phyloP scores from a whole-genome alignment of 2,888 invertebrate species.

The Eilema sororculum region DNA sequence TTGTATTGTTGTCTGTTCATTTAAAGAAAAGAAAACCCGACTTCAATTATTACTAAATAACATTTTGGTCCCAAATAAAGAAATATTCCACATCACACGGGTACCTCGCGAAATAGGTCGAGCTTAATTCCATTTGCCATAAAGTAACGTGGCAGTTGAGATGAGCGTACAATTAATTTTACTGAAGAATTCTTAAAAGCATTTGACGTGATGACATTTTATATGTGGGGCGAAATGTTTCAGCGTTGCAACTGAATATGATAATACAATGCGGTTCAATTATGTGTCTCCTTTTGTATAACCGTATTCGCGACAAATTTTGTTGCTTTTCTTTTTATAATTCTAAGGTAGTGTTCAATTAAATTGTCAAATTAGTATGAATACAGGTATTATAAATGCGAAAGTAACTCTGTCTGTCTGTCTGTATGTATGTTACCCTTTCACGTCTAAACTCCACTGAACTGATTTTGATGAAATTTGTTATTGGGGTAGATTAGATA shows the following conservation, averaged over 20 bases:
- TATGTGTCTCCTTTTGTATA: neutral
- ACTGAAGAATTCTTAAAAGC: conserved; percentile 7
- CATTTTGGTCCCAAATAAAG: neutral
- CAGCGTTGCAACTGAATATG: conserved; percentile 3
- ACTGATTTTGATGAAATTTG: no score
- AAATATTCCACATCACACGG: neutral
- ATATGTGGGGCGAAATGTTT: neutral
- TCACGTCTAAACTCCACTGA: no score
- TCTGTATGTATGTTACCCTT: no score
- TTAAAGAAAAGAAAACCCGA: neutral
- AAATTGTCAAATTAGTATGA: no score
- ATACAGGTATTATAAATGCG: no score
- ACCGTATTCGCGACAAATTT: neutral
- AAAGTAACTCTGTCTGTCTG: no score
- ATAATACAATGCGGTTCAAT: neutral
- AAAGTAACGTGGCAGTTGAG: conserved; percentile 7
- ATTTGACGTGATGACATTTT: neutral
- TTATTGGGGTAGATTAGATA: no score
- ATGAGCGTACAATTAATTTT: conserved; percentile 12
- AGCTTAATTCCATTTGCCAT: conserved; percentile 4
- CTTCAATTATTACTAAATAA: neutral
- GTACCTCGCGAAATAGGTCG: neutral
- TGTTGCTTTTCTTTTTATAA: neutral
- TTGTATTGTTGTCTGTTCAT: no score
- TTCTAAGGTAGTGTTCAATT: no score